Conservation (phyloP, 1,140 invertebrate genomes). For the Dolichoris vasculosae region DNA sequence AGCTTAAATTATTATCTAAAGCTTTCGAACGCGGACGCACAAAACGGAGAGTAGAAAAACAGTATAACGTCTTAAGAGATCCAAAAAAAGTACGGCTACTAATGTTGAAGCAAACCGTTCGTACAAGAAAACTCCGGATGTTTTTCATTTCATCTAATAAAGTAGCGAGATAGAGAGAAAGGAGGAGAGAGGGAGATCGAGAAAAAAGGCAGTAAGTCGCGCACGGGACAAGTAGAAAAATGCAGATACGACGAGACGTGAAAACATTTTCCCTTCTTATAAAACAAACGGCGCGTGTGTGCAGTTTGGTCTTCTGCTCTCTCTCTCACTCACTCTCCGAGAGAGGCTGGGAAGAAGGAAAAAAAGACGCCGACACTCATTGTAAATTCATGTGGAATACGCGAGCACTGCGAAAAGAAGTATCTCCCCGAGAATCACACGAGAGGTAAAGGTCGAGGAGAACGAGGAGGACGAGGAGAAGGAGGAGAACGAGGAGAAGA, state of each 20-base stretch:
- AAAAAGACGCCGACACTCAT: constrained; percentile 54
- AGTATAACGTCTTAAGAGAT: not conserved
- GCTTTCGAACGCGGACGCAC: too few species aligned
- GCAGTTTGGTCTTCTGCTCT: not conserved
- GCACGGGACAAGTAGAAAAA: constrained; percentile 47
- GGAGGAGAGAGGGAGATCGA: not conserved
- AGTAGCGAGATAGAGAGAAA: not conserved
- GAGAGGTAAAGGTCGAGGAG: not conserved
- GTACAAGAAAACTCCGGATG: not conserved
- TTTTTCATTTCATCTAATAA: constrained; percentile 29
- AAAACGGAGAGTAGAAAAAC: not conserved
- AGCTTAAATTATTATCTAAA: too few species aligned
- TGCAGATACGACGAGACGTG: constrained; percentile 51
- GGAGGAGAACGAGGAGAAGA: too few species aligned
- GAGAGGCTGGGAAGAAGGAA: too few species aligned
- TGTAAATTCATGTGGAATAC: constrained; percentile 68
- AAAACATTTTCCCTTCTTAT: constrained; percentile 39
- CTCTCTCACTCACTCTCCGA: too few species aligned
- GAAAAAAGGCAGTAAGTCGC: not conserved
- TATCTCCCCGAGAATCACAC: constrained; percentile 20
- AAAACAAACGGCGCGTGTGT: constrained; percentile 23
- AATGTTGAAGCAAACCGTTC: not conserved
- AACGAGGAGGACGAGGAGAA: not conserved
- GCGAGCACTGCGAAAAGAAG: constrained; percentile 37
- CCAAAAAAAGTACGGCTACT: not conserved